Evolutionary conservation across 1,140 invertebrate genomes (phyloP), one percentile per base, ranked within the genome.

Genomic region (Tetramorium simillimum): DNA sequence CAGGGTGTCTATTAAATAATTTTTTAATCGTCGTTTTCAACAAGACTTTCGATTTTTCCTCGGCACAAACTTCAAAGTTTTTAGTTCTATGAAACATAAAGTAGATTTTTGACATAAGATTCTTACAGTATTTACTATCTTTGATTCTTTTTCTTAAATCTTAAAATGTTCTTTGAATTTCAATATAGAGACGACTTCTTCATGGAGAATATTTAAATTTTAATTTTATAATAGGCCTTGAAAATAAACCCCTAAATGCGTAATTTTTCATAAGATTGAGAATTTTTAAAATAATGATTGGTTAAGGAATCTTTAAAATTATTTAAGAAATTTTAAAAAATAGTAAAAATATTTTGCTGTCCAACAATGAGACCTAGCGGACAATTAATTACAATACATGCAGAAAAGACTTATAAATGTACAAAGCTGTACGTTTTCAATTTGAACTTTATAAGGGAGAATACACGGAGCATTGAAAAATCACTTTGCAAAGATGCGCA

Each of bases 171-270:
- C 33, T 67, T 21, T 51, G 9, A 67, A 51, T 80, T 80, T 69
- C 43, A 80, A 69, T 53, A 53, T 80, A 9, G 9, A 80, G 77
- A 78, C 76, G 51, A 80, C 51, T 69, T 40, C n/a, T 28, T 12
- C n/a, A 14, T 80, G 46, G 28, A 80, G 53, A 80, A 80, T 80
- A 58, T 80, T 80, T 33, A 18, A 80, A 51, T 69, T 80, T 80
- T 80, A 51, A 37, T 49, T 7, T 14, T 80, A 12, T 21, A 28
- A 40, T 21, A 67, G 1, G 9, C 46, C 69, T 80, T 53, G 0
- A n/a, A 72, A 49, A 33, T 33, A 0, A 33, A 33, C 3, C 3
- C 28, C 33, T 33, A 33, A 33, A 4, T 33, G 33, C 33, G 33
- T 33, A 4, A 33, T 0, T 33, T 33, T 33, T 33, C 33, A 33